Evolutionary conservation across 2,113 vertebrate genomes (phyloP).

Genomic region (Orycteropus afer): DNA sequence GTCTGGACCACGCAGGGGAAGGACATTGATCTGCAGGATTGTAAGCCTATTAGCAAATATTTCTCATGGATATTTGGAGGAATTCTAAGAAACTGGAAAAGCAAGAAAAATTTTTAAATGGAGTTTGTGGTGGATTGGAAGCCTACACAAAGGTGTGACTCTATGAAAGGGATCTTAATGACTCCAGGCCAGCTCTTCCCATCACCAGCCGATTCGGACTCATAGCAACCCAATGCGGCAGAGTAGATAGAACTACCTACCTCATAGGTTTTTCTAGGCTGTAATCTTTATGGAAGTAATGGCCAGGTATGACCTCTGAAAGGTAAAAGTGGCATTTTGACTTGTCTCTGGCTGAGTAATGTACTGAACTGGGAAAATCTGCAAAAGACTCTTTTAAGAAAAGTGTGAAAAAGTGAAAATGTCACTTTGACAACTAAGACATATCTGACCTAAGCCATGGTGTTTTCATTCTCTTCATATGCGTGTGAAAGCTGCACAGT

Average conservation of each 20-base stretch:
- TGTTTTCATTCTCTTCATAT: no score
- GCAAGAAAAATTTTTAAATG: neutral
- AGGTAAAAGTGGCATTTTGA: neutral
- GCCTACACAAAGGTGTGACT: neutral
- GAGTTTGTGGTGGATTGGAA: neutral
- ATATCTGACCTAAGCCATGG: no score
- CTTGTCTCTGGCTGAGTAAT: neutral
- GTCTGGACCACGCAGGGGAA: conserved; percentile 6
- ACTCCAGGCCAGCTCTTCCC: neutral
- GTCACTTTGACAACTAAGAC: no score
- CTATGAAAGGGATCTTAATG: neutral
- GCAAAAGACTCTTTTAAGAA: no score
- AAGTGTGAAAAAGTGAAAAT: no score
- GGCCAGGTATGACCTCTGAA: neutral
- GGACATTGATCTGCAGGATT: neutral
- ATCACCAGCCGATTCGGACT: neutral
- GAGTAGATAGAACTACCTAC: no score
- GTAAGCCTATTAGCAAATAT: no score
- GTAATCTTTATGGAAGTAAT: no score
- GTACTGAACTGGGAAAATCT: no score
- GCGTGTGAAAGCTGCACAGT: no score
- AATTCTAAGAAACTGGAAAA: neutral
- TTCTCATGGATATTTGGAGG: neutral
- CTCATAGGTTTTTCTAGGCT: no score
- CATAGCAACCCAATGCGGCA: neutral